These are phyloP conservation scores for Sceloporus tristichus DNA, from an alignment of 2,113 vertebrate genomes.

Conservation along the genomic window DNA sequence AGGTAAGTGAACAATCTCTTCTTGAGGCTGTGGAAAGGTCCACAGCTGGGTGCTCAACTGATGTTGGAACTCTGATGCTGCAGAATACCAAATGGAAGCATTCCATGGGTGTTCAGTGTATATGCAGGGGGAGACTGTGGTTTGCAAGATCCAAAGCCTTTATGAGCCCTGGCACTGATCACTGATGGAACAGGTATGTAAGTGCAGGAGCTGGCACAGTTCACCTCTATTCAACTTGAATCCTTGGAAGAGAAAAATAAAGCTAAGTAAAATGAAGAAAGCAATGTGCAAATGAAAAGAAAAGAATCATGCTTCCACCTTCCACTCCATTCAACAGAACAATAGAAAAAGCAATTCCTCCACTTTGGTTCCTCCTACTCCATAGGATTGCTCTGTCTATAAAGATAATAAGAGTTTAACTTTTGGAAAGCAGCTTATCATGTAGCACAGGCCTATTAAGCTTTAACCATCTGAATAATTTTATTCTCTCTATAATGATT, in stretches of 20 bases:
- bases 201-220: no score
- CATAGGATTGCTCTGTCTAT: background rate
- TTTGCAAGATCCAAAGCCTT: no score
- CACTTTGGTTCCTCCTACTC: background rate
- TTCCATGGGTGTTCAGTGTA: background rate
- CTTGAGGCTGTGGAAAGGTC: background rate
- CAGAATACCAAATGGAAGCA: background rate
- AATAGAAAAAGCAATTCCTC: background rate
- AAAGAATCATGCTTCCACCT: background rate
- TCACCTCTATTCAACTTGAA: no score
- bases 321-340: background rate
- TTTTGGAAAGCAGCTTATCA: conserved; percentile 17
- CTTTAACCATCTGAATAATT: conserved; percentile 42
- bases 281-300: background rate
- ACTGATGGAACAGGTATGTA: no score
- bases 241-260: no score
- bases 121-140: background rate
- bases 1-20: no score
- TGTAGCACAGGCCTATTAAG: background rate
- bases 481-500: conserved; percentile 18
- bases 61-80: background rate
- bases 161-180: no score
- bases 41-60: background rate
- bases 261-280: background rate
- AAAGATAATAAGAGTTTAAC: background rate